A percentile compares a stretch with the other conserved stretches of the same genome.
phyloP scores from a whole-genome alignment of 2,797 vertebrate species.

The Coranthus polyacanthus region DNA sequence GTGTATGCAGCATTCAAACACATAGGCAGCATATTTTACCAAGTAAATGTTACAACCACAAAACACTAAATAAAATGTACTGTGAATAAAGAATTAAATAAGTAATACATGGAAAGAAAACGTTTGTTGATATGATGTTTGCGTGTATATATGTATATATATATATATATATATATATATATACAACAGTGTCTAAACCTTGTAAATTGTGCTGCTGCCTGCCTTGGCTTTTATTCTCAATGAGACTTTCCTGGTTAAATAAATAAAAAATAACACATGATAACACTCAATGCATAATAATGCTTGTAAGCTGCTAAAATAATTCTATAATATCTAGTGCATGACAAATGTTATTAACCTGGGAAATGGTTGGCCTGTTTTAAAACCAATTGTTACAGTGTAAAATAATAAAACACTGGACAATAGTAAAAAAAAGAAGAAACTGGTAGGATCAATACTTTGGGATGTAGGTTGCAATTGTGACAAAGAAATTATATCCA shows the following conservation, averaged over 20 bases:
- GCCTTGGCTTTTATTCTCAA: too few species aligned
- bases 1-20: slow-evolving; percentile 14
- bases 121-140: too few species aligned
- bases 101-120: slow-evolving; percentile 1
- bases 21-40: slow-evolving; percentile 1
- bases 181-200: background rate
- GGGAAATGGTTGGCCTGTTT: background rate
- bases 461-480: slow-evolving; percentile 49
- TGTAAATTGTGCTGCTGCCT: too few species aligned
- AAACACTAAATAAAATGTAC: background rate
- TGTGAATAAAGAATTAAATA: slow-evolving; percentile 12
- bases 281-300: too few species aligned
- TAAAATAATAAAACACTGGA: slow-evolving; percentile 30
- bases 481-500: slow-evolving; percentile 64
- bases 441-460: slow-evolving; percentile 47
- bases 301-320: too few species aligned
- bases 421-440: slow-evolving; percentile 23
- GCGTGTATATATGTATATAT: too few species aligned
- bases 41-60: slow-evolving; percentile 2
- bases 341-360: slow-evolving; percentile 9
- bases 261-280: background rate
- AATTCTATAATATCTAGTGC: background rate
- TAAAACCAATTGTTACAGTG: background rate
- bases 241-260: background rate
- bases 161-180: too few species aligned